These are phyloP conservation scores for Chiloscyllium plagiosum DNA, from an alignment of 2,113 vertebrate genomes.

Conservation along the genomic window DNA sequence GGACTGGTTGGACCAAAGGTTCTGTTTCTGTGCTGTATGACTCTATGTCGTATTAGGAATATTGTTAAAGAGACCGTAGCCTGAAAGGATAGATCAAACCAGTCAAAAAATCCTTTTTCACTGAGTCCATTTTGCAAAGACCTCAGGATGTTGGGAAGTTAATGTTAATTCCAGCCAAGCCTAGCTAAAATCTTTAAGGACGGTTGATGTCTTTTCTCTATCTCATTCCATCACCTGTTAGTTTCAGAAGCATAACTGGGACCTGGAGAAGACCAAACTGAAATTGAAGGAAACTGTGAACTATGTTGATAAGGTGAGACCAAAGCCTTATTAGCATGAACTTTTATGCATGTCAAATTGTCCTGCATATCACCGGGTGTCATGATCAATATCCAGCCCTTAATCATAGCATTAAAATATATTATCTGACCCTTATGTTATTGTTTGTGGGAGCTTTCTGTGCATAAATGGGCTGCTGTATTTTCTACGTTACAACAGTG, in stretches of 20 bases:
- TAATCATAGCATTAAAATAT: not conserved
- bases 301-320: slow-evolving; percentile 91
- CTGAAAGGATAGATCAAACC: not conserved
- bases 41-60: not conserved
- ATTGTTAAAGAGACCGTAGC: not conserved
- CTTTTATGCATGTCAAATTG: not conserved
- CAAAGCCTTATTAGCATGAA: slow-evolving; percentile 33
- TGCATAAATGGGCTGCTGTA: not conserved
- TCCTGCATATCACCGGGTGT: not conserved
- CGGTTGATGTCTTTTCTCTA: not conserved
- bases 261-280: slow-evolving; percentile 62
- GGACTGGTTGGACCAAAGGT: no score
- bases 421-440: not conserved
- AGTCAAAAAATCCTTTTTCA: not conserved
- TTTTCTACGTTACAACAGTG: not conserved
- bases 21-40: no score
- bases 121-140: not conserved
- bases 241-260: slow-evolving; percentile 74
- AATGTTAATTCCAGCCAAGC: not conserved
- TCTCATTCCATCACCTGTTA: slow-evolving; percentile 47
- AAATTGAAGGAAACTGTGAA: slow-evolving; percentile 86
- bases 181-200: not conserved
- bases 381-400: not conserved
- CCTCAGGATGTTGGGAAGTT: not conserved
- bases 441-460: not conserved